phyloP scores from a whole-genome alignment of 2,113 vertebrate genomes.

The Lynx canadensis region DNA sequence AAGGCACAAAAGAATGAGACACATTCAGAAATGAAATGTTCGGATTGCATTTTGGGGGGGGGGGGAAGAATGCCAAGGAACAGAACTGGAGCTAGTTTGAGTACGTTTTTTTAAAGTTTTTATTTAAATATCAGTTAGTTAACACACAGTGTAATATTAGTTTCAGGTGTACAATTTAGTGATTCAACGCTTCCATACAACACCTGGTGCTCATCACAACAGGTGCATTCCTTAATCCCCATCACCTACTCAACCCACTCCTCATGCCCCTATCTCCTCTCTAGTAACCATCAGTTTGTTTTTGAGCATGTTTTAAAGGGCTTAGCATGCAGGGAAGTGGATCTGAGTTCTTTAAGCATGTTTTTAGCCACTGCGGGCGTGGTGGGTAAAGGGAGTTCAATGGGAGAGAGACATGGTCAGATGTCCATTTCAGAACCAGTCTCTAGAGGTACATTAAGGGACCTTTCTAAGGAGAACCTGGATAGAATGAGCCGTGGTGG shows the following conservation, averaged over 20 bases:
- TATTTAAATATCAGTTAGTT: neutral
- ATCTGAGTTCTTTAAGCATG: neutral
- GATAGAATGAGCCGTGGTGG: neutral
- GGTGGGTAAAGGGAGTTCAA: neutral
- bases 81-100: neutral
- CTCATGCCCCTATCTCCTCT: neutral
- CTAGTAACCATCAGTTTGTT: neutral
- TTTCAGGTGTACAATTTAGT: neutral
- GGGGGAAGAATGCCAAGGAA: neutral
- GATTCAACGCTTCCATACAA: neutral
- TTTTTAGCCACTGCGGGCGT: neutral
- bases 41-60: neutral
- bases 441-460: neutral
- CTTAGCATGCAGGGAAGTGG: neutral
- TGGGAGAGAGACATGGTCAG: neutral
- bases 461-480: neutral
- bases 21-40: neutral
- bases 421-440: neutral
- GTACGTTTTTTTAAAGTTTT: neutral
- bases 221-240: neutral
- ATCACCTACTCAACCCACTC: neutral
- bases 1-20: neutral
- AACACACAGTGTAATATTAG: neutral
- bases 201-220: neutral
- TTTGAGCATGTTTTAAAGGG: neutral